These are phyloP conservation scores for Ditylenchus weischeri DNA, from an alignment of 2,888 invertebrate genomes.

Conservation along the genomic window DNA sequence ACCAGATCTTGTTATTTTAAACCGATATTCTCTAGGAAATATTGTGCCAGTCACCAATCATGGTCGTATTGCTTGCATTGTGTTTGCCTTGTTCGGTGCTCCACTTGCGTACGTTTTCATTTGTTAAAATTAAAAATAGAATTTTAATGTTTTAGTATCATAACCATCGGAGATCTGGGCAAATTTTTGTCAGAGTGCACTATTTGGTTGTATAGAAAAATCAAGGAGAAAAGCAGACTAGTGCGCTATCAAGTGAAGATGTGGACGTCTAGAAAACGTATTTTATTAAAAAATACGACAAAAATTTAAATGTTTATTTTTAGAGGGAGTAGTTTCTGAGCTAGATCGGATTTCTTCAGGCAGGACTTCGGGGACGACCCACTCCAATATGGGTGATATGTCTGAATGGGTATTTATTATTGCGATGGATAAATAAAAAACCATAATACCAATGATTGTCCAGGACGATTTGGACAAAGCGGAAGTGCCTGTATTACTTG, in stretches of 20 bases:
- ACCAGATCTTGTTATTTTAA: not conserved
- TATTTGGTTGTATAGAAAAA: constrained; percentile 55
- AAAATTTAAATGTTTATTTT: not conserved
- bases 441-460: too few species aligned
- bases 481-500: constrained; percentile 58
- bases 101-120: constrained; percentile 43
- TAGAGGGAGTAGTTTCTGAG: not conserved
- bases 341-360: constrained; percentile 1
- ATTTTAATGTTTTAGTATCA: constrained; percentile 41
- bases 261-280: constrained; percentile 30
- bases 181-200: constrained; percentile 59
- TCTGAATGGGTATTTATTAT: constrained; percentile 13
- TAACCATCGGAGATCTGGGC: constrained; percentile 58
- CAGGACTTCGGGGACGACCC: not conserved
- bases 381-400: constrained; percentile 7
- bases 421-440: too few species aligned
- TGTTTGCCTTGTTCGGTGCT: constrained; percentile 58
- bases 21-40: constrained; percentile 46
- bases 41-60: constrained; percentile 57
- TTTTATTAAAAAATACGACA: not conserved
- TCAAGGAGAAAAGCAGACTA: constrained; percentile 35
- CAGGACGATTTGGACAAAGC: constrained; percentile 24
- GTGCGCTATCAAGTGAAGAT: constrained; percentile 18
- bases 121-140: too few species aligned
- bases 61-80: constrained; percentile 56